Evolutionary conservation across 2,113 vertebrate genomes (phyloP).

Genomic region (Limnothrissa miodon): DNA sequence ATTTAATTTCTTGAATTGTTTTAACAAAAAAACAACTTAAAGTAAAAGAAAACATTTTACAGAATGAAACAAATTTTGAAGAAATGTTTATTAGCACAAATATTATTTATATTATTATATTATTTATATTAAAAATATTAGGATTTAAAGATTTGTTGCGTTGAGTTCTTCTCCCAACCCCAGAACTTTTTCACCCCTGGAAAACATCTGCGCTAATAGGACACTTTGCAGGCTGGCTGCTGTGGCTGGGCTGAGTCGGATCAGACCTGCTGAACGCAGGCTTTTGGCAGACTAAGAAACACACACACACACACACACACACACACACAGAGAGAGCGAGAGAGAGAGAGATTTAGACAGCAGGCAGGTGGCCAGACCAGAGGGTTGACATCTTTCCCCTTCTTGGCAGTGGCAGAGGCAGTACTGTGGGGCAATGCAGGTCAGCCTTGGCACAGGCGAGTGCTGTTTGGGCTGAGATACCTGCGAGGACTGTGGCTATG

Average conservation of each 20-base stretch:
- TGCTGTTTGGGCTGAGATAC: not conserved
- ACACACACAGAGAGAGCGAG: not conserved
- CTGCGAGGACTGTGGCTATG: not conserved
- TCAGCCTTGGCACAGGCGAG: not conserved
- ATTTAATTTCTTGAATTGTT: too few species aligned
- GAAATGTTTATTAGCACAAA: too few species aligned
- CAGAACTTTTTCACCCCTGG: not conserved
- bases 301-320: too few species aligned
- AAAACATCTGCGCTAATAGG: not conserved
- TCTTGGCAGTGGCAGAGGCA: not conserved
- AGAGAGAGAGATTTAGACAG: constrained; percentile 21
- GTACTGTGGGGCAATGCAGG: not conserved
- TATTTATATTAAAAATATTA: too few species aligned
- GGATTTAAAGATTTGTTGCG: too few species aligned
- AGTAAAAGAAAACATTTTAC: too few species aligned
- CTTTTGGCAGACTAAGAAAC: not conserved
- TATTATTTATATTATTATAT: too few species aligned
- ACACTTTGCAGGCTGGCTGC: not conserved
- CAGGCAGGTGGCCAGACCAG: constrained; percentile 35
- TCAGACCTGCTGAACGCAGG: not conserved
- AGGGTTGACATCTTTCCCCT: not conserved
- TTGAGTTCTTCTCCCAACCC: not conserved
- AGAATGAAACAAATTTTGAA: too few species aligned
- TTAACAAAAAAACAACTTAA: too few species aligned
- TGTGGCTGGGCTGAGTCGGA: not conserved